phyloP scores from a whole-genome alignment of 2,888 invertebrate genomes.

The Microchrysa polita region DNA sequence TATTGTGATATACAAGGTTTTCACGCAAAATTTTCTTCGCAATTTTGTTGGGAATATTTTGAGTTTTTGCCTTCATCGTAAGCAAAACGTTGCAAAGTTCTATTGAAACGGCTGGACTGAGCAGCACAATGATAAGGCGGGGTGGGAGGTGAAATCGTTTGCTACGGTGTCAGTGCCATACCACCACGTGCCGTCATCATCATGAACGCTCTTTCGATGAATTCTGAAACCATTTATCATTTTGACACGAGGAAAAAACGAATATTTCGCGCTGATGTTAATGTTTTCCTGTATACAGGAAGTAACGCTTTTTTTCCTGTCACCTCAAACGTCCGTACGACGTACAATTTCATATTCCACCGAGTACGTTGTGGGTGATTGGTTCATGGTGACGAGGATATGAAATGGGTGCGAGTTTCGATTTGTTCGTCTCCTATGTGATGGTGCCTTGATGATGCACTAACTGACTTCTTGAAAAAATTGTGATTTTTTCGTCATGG shows the following conservation, averaged over 20 bases:
- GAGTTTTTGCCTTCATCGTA: constrained; percentile 19
- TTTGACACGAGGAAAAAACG: constrained; percentile 43
- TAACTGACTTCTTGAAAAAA: constrained; percentile 5
- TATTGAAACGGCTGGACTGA: constrained; percentile 16
- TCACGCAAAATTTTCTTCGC: no score
- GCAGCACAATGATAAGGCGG: neutral
- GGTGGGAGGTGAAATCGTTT: neutral
- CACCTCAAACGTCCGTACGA: neutral
- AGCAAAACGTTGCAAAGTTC: no score
- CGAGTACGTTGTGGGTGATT: no score
- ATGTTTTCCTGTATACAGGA: constrained; percentile 40
- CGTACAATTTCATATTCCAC: neutral
- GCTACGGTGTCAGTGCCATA: constrained; percentile 37
- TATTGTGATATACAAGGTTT: no score
- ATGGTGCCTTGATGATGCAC: neutral
- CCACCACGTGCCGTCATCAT: constrained; percentile 2
- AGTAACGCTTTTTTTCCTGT: constrained; percentile 32
- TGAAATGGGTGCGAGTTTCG: constrained; percentile 10
- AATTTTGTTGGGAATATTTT: constrained; percentile 12
- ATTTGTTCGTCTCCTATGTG: constrained; percentile 12
- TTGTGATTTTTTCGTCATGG: neutral
- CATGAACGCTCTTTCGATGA: constrained; percentile 33
- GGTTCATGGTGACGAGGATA: no score
- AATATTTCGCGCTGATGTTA: constrained; percentile 44
- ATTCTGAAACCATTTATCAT: constrained; percentile 45